Conservation (phyloP, 1,140 invertebrate genomes). For the Zaprionus kolodkinae region DNA sequence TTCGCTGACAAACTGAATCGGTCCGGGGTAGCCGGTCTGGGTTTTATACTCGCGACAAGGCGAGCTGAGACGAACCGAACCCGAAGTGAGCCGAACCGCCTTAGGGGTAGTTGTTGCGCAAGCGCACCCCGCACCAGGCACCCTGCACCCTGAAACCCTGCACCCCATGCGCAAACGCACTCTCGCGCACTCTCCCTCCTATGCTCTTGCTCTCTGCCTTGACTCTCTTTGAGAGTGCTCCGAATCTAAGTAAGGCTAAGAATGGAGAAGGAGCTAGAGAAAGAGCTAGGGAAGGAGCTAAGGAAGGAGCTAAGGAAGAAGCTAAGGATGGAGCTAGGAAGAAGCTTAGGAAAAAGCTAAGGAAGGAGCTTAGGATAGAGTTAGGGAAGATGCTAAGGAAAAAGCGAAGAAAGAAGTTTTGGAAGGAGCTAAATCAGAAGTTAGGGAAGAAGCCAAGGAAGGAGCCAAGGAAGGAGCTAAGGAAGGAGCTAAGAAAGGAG, state of each 20-base stretch:
- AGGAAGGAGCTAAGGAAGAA: neutral
- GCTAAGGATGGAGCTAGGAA: neutral
- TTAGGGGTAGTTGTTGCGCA: conserved; percentile 66
- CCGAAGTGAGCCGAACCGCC: conserved; percentile 38
- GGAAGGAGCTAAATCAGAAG: neutral
- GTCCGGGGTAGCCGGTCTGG: conserved; percentile 41
- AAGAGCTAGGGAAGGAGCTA: neutral
- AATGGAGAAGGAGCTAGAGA: neutral
- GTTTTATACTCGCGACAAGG: conserved; percentile 60
- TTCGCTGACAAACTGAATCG: conserved; percentile 83
- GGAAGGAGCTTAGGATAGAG: neutral
- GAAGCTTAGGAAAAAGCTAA: neutral
- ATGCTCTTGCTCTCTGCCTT: neutral
- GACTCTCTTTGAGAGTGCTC: neutral
- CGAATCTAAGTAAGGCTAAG: neutral
- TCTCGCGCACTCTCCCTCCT: conserved; percentile 6
- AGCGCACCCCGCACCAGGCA: conserved; percentile 51
- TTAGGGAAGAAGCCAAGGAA: neutral
- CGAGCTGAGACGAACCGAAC: neutral
- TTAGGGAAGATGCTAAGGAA: neutral
- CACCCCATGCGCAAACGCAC: conserved; percentile 2
- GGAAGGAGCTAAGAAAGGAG: neutral
- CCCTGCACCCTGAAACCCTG: conserved; percentile 26
- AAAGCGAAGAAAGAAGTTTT: neutral
- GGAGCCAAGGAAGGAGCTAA: neutral